Conservation (phyloP, 1,140 invertebrate genomes). For the Drosophila sechellia region DNA sequence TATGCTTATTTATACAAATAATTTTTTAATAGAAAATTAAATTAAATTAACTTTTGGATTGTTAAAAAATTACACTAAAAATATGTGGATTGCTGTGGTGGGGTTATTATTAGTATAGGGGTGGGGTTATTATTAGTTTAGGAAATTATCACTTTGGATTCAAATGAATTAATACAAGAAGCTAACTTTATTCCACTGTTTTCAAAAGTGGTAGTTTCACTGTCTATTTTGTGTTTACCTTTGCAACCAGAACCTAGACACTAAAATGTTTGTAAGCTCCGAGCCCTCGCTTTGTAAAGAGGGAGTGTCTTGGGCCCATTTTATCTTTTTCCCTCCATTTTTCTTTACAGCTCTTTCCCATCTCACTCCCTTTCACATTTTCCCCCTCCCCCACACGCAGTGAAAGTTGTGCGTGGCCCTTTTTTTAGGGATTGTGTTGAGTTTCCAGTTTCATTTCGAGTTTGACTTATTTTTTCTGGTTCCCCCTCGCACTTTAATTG, state of each 20-base stretch:
- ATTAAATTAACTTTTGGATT: no score
- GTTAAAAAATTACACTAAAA: no score
- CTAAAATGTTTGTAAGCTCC: constrained; percentile 45
- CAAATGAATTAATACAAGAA: neutral
- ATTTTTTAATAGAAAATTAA: neutral
- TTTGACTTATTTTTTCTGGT: constrained; percentile 32
- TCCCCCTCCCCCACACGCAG: constrained; percentile 3
- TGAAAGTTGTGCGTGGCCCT: constrained; percentile 57
- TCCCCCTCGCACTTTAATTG: constrained; percentile 59
- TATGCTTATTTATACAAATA: neutral
- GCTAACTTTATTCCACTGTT: neutral
- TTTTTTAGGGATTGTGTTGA: constrained; percentile 20
- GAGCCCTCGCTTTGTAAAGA: neutral
- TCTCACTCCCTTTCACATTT: neutral
- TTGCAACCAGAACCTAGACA: constrained; percentile 58
- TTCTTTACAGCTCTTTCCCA: constrained; percentile 1
- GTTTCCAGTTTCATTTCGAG: constrained; percentile 33
- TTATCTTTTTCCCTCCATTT: neutral
- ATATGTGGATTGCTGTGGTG: no score
- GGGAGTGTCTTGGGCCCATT: constrained; percentile 7
- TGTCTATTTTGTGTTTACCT: constrained; percentile 10
- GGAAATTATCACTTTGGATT: no score
- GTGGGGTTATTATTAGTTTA: no score
- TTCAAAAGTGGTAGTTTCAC: neutral
- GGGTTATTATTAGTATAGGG: no score